These are phyloP conservation scores for Danionella dracula DNA, from an alignment of 2,797 vertebrate species.

Conservation along the genomic window DNA sequence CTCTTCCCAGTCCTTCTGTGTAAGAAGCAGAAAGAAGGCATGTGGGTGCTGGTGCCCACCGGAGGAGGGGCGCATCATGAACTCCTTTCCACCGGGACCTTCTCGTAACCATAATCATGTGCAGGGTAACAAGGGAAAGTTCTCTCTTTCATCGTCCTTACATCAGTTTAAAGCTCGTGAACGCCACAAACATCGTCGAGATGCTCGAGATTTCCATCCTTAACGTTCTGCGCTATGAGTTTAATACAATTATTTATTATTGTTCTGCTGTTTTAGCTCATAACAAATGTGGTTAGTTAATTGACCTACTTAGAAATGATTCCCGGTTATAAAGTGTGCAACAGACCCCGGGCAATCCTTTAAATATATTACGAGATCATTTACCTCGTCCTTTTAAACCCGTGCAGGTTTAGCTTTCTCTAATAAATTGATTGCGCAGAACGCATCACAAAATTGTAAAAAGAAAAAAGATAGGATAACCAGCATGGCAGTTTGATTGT, in stretches of 20 bases:
- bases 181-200: slow-evolving; percentile 58
- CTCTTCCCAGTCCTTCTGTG: slow-evolving; percentile 34
- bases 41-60: slow-evolving; percentile 53
- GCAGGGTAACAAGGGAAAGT: slow-evolving; percentile 79
- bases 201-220: slow-evolving; percentile 29
- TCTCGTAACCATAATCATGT: slow-evolving; percentile 75
- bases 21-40: slow-evolving; percentile 35
- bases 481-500: no score
- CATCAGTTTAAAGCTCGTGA: slow-evolving; percentile 76
- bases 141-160: slow-evolving; percentile 78
- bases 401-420: no score
- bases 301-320: background rate
- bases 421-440: no score
- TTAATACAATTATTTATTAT: slow-evolving; percentile 32
- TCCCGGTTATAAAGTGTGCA: no score
- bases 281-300: background rate
- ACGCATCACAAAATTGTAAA: no score
- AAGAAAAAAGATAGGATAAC: no score
- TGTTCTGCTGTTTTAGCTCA: background rate
- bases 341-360: no score
- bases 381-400: no score
- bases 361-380: no score
- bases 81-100: slow-evolving; percentile 77
- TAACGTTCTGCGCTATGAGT: background rate
- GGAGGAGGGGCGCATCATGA: slow-evolving; percentile 78